Base-by-base conservation (phyloP, 2,113 vertebrate genomes). In the Capreolus pygargus region DNA sequence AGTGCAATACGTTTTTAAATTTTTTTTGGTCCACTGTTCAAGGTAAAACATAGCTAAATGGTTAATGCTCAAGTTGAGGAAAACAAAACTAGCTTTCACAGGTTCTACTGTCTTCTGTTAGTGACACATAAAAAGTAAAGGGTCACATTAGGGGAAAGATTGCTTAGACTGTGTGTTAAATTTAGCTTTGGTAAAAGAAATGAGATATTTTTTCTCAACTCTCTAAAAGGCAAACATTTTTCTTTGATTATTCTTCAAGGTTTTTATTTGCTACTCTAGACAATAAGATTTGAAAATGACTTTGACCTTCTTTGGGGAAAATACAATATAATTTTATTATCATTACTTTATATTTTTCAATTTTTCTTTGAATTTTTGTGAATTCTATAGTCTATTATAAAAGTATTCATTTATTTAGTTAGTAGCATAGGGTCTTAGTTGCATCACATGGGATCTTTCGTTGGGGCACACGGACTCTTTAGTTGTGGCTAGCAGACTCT, bases 111-210 rank as follows among this genome's bases (percentile, higher is more conserved):
- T 19, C 39, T 50, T 33, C 36, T 28, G 11, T 27, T 5, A 50
- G 47, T 9, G 23, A 89, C 16, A 0, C 1, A 21, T 2, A 25
- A 50, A 43, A 43, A 6, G 25, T 6, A 45, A 16, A 33, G 4
- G n/a, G 19, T 39, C 27, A 9, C 5, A 19, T 0, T 1, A 12
- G 33, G 82, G 36, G 13, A 23, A 30, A 28, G 11, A 27, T 50
- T 2, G 17, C n/a, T 60, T 28, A 1, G 0, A 19, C 50, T 25
- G 5, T 14, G 16, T 2, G 23, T 54, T 76, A n/a, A 8, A 52
- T 43, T 50, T 47, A 58, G 88, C 61, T 47, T 58, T 57, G 39
- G 15, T 67, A n/a, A 91, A 54, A 84, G 45, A 85, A 36, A 50
- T 78, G 3, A 12, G 11, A 27, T 45, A 30, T 30, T 54, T 76